Percentiles rank a stretch among this genome's conserved stretches.
Conservation (phyloP, 2,797 vertebrate genomes). For the Austrolebias charrua region DNA sequence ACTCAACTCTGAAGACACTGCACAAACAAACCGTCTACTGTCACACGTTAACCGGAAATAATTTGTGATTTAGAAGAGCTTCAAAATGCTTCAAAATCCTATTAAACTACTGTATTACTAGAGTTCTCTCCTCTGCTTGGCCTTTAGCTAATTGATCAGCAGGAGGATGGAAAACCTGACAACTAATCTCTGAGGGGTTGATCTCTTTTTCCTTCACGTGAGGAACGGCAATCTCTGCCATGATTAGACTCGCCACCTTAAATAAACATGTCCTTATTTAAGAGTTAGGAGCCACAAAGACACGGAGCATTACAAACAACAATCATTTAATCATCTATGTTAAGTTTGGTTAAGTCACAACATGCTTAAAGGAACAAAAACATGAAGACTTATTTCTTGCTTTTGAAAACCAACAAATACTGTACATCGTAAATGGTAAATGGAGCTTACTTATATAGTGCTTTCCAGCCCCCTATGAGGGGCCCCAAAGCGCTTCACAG, state of each 20-base stretch:
- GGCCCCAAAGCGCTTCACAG: no score
- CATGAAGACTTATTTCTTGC: neutral
- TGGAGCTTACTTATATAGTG: no score
- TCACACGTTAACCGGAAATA: neutral
- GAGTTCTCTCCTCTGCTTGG: neutral
- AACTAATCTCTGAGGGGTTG: neutral
- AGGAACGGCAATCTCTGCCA: neutral
- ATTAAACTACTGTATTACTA: constrained; percentile 1
- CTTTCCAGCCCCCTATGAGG: no score
- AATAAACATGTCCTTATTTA: neutral
- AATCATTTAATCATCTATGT: no score
- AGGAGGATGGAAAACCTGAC: neutral
- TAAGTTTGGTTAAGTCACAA: no score
- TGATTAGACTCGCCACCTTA: neutral
- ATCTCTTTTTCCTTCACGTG: no score
- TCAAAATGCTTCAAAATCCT: neutral
- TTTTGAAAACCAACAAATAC: neutral
- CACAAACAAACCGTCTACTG: neutral
- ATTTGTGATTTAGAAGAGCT: no score
- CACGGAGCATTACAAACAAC: neutral
- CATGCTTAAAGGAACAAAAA: neutral
- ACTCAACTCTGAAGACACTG: constrained; percentile 1
- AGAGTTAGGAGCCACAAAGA: neutral
- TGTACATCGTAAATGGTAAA: no score
- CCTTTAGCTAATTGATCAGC: neutral